Conservation (phyloP, 2,888 invertebrate genomes). For the Tinea semifulvella region DNA sequence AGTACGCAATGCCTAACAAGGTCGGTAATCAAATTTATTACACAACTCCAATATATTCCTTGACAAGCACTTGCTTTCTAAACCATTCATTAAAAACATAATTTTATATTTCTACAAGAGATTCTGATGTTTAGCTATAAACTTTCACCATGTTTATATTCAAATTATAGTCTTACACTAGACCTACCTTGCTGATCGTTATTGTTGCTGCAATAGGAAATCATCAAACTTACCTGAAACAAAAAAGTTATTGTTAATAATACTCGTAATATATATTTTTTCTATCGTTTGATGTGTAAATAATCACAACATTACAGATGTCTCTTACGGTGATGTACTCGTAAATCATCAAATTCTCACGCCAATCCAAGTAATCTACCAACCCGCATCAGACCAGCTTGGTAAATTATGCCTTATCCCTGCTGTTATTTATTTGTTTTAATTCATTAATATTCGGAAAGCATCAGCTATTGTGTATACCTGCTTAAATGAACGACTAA, state of each 20-base stretch:
- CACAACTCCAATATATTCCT: conserved; percentile 2
- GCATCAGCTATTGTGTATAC: too few species aligned
- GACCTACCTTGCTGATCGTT: background rate
- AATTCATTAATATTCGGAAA: too few species aligned
- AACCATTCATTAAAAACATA: conserved; percentile 3
- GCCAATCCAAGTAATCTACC: too few species aligned
- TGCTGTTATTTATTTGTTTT: too few species aligned
- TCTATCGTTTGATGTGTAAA: background rate
- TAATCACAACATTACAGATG: too few species aligned
- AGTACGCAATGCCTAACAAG: conserved; percentile 6
- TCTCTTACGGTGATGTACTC: too few species aligned
- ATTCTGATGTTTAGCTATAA: background rate
- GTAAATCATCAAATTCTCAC: too few species aligned
- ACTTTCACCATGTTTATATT: conserved; percentile 1
- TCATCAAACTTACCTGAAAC: conserved; percentile 1
- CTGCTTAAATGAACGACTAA: too few species aligned
- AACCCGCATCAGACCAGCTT: too few species aligned
- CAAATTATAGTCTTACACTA: conserved; percentile 1
- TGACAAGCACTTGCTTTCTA: conserved; percentile 7
- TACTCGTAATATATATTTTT: too few species aligned
- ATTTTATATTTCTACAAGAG: conserved; percentile 1
- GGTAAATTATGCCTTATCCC: too few species aligned
- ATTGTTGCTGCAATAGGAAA: background rate
- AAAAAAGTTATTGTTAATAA: background rate
- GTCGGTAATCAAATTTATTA: conserved; percentile 1